Percentiles rank a stretch among this genome's conserved stretches.
Conservation (phyloP, 1,140 invertebrate genomes). For the Cyclina sinensis region DNA sequence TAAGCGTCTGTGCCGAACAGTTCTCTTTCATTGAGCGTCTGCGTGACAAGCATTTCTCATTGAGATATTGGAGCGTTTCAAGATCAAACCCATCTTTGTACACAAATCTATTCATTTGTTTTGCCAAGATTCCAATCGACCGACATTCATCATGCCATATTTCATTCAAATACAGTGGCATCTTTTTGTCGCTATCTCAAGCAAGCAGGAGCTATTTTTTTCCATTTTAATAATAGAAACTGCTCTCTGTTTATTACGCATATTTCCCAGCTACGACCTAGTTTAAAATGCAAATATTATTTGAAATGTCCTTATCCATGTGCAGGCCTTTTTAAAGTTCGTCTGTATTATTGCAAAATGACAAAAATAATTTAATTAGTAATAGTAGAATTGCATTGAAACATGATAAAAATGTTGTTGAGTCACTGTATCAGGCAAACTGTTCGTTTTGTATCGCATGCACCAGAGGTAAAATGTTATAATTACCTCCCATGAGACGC, state of each 20-base stretch:
- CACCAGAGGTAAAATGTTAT: neutral
- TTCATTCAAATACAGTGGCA: too few species aligned
- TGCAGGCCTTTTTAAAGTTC: too few species aligned
- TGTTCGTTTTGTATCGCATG: neutral
- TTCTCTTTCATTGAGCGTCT: too few species aligned
- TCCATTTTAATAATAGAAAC: neutral
- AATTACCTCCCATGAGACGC: neutral
- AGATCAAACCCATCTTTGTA: conserved; percentile 2
- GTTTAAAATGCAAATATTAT: too few species aligned
- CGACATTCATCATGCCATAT: neutral
- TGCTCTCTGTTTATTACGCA: neutral
- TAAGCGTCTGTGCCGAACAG: neutral
- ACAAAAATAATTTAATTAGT: too few species aligned
- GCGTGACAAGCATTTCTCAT: neutral
- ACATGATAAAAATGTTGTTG: too few species aligned
- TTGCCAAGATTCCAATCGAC: neutral
- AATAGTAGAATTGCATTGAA: too few species aligned
- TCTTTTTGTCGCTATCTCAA: neutral
- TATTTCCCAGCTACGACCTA: too few species aligned
- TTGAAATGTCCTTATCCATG: too few species aligned
- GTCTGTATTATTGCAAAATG: too few species aligned
- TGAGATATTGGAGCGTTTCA: conserved; percentile 13
- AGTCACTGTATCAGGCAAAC: too few species aligned
- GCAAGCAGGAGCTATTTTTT: neutral
- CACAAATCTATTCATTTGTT: neutral